These are phyloP conservation scores for Ptyas mucosa DNA, from an alignment of 2,113 vertebrate genomes.

Conservation along the genomic window DNA sequence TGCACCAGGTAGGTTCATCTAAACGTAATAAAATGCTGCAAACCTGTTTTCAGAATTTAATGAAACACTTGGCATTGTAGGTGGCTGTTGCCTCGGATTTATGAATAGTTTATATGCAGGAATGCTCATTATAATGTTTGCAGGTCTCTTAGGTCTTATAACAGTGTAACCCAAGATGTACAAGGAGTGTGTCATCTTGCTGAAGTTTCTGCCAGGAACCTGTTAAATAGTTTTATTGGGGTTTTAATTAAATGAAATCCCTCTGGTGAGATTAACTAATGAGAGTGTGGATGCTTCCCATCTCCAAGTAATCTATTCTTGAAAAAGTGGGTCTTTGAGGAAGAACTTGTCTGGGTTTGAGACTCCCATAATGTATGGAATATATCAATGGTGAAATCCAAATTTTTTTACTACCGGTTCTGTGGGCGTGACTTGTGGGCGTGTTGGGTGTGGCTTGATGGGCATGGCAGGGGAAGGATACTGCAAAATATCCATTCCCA, in stretches of 20 bases:
- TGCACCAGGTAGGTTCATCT: slow-evolving; percentile 23
- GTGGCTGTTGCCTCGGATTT: not conserved
- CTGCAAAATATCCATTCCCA: too few relatives aligned
- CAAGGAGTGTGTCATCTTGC: not conserved
- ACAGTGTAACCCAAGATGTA: not conserved
- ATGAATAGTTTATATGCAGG: not conserved
- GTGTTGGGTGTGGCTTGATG: too few relatives aligned
- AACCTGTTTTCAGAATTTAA: not conserved
- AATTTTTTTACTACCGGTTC: too few relatives aligned
- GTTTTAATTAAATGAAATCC: not conserved
- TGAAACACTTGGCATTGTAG: not conserved
- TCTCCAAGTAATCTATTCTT: not conserved
- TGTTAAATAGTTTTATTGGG: not conserved
- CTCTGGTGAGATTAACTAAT: not conserved
- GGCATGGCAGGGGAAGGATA: too few relatives aligned
- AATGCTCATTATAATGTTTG: not conserved
- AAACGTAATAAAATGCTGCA: not conserved
- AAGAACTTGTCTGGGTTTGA: not conserved
- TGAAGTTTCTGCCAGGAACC: not conserved
- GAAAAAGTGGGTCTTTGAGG: not conserved
- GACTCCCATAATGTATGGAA: not conserved
- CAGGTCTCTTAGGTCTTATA: not conserved
- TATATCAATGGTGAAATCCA: not conserved
- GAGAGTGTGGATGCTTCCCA: not conserved
- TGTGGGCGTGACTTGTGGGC: too few relatives aligned